Conservation (phyloP, 1,140 invertebrate genomes). For the Zelostemma sp. region DNA sequence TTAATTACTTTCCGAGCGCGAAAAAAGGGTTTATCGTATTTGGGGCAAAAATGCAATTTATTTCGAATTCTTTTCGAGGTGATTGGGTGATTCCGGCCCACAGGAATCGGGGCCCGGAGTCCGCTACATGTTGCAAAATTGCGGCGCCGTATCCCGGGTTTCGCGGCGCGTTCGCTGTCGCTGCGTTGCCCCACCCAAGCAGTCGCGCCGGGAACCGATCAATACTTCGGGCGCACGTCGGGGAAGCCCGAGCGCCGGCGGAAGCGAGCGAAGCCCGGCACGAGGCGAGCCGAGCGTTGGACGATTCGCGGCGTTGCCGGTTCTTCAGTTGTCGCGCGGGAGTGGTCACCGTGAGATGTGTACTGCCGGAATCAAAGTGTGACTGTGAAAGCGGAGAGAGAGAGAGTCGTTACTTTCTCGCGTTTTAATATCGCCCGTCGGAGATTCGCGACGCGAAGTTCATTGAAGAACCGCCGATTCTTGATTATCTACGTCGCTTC, state of each 20-base stretch:
- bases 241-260: slow-evolving; percentile 23
- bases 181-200: slow-evolving; percentile 56
- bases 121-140: no score
- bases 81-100: neutral
- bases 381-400: slow-evolving; percentile 37
- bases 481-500: no score
- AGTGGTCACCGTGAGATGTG: slow-evolving; percentile 68
- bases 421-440: neutral
- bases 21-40: no score
- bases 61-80: neutral
- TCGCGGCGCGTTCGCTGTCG: no score
- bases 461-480: no score
- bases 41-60: no score
- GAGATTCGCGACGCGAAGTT: no score
- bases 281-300: slow-evolving; percentile 54
- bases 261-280: slow-evolving; percentile 45
- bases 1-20: no score
- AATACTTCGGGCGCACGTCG: slow-evolving; percentile 50
- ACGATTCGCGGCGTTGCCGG: slow-evolving; percentile 59
- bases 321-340: slow-evolving; percentile 69
- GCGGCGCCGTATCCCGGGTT: slow-evolving; percentile 44
- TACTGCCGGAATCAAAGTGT: slow-evolving; percentile 58
- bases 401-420: slow-evolving; percentile 12
- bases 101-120: no score
- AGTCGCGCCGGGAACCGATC: slow-evolving; percentile 54